phyloP scores from a whole-genome alignment of 2,113 vertebrate species.

The Oenanthe oenanthe region DNA sequence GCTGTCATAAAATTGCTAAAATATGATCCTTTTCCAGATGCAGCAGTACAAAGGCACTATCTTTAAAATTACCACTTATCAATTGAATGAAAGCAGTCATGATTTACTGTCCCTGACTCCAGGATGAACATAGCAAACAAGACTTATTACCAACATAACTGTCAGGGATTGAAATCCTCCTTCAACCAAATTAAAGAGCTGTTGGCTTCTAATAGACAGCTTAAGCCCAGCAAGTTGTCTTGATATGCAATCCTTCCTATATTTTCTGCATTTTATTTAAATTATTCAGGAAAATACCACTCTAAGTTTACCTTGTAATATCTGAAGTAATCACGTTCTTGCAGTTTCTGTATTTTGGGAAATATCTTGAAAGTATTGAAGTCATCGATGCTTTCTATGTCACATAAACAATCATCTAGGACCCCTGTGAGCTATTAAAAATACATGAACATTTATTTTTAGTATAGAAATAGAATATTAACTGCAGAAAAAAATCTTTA shows the following conservation, averaged over 20 bases:
- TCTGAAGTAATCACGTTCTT: conserved; percentile 93
- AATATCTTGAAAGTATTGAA: conserved; percentile 98
- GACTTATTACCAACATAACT: neutral
- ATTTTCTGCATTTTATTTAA: neutral
- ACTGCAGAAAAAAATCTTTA: neutral
- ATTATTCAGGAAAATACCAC: neutral
- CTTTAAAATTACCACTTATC: neutral
- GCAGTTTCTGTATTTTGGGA: conserved; percentile 88
- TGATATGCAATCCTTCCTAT: neutral
- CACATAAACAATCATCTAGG: conserved; percentile 96
- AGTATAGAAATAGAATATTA: neutral
- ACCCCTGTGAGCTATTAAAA: conserved; percentile 87
- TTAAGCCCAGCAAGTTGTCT: neutral
- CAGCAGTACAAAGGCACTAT: neutral
- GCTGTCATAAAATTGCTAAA: neutral
- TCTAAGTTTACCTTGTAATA: conserved; percentile 88
- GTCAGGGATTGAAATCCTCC: neutral
- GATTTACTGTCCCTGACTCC: neutral
- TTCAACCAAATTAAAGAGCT: neutral
- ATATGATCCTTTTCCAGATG: neutral
- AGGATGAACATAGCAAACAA: neutral
- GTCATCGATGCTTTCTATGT: conserved; percentile 94
- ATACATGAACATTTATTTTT: neutral
- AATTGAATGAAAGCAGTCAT: neutral
- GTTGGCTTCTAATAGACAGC: neutral